Evolutionary conservation across 1,140 invertebrate species (phyloP).

Genomic region (Popillia japonica): DNA sequence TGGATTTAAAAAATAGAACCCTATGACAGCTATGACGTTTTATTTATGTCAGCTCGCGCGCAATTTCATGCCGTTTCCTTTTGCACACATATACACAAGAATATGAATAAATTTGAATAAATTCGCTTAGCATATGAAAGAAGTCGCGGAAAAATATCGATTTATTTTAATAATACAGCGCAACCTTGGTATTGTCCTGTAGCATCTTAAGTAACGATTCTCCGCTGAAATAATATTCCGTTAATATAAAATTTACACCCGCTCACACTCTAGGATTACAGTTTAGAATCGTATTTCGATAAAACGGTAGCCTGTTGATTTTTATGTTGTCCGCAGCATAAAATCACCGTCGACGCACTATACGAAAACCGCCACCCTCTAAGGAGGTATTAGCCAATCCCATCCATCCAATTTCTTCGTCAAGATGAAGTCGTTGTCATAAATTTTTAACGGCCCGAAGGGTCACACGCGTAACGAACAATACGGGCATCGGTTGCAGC

Average conservation of each 20-base stretch:
- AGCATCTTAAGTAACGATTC: too few species aligned
- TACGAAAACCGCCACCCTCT: background rate
- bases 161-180: background rate
- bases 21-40: background rate
- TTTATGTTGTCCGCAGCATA: background rate
- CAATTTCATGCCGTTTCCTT: background rate
- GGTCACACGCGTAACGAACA: background rate
- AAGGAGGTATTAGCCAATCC: background rate
- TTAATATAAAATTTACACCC: too few species aligned
- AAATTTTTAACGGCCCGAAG: constrained; percentile 14
- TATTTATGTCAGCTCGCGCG: background rate
- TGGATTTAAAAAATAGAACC: background rate
- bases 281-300: too few species aligned
- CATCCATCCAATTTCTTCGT: constrained; percentile 2
- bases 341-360: background rate
- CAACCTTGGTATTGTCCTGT: too few species aligned
- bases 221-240: too few species aligned
- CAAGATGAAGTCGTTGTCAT: constrained; percentile 23
- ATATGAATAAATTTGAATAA: background rate
- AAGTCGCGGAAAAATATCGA: background rate
- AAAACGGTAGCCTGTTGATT: background rate
- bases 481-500: background rate
- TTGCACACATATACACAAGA: background rate
- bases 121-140: background rate
- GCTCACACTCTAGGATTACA: too few species aligned